Conservation (phyloP, 2,113 vertebrate genomes). For the Suncus etruscus region DNA sequence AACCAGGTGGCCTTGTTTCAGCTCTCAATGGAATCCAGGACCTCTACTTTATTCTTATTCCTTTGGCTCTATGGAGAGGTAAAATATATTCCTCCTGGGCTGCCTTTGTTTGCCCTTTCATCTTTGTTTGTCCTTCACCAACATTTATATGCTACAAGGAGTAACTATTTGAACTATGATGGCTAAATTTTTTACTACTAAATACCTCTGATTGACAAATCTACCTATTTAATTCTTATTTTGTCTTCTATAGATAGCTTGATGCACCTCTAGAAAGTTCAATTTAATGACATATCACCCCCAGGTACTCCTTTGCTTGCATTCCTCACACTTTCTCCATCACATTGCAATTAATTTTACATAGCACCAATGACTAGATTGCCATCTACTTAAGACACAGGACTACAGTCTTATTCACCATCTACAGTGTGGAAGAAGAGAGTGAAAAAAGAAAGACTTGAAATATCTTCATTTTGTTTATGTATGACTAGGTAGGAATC, state of each 20-base stretch:
- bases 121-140: background rate
- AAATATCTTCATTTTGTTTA: background rate
- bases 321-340: background rate
- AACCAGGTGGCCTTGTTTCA: background rate
- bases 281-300: background rate
- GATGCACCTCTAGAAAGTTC: background rate
- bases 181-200: slow-evolving; percentile 3
- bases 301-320: background rate
- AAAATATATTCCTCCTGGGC: background rate
- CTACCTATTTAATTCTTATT: background rate
- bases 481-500: no score
- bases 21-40: background rate
- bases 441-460: background rate
- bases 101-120: background rate
- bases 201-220: background rate
- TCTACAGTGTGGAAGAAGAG: background rate
- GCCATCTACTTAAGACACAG: background rate
- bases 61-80: no score
- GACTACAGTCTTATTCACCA: background rate
- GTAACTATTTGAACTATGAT: background rate
- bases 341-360: background rate
- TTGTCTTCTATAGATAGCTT: background rate
- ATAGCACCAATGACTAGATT: background rate
- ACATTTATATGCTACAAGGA: background rate
- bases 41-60: background rate